phyloP scores from a whole-genome alignment of 2,797 vertebrate species.

The Tinamus major region DNA sequence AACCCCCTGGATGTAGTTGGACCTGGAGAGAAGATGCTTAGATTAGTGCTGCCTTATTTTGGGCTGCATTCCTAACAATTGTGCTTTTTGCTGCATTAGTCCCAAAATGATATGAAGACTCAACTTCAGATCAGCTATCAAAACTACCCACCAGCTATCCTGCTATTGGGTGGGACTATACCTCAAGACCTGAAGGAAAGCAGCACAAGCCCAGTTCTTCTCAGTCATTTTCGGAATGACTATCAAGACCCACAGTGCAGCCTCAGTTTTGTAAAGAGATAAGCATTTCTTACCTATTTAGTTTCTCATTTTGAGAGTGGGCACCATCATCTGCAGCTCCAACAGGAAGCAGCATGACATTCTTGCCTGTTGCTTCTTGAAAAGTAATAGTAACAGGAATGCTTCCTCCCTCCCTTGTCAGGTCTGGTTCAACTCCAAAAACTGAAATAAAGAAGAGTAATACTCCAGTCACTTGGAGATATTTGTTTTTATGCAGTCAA shows the following conservation, averaged over 20 bases:
- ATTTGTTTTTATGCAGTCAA: neutral
- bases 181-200: neutral
- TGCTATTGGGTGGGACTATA: neutral
- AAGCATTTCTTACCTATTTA: constrained; percentile 87
- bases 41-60: neutral
- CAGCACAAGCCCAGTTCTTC: neutral
- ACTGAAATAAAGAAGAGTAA: constrained; percentile 77
- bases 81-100: neutral
- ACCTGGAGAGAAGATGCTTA: constrained; percentile 76
- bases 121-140: neutral
- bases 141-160: neutral
- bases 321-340: constrained; percentile 96
- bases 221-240: neutral
- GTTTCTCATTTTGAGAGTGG: constrained; percentile 97
- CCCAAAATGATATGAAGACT: neutral
- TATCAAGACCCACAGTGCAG: neutral
- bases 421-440: constrained; percentile 95
- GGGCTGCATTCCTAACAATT: neutral
- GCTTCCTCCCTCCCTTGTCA: constrained; percentile 96
- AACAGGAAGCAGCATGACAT: constrained; percentile 95
- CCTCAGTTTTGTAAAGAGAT: neutral
- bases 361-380: constrained; percentile 95
- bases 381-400: constrained; percentile 97
- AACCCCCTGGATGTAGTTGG: constrained; percentile 93
- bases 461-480: neutral